Base-by-base conservation (phyloP, 2,797 vertebrate species). In the Potorous gilbertii region DNA sequence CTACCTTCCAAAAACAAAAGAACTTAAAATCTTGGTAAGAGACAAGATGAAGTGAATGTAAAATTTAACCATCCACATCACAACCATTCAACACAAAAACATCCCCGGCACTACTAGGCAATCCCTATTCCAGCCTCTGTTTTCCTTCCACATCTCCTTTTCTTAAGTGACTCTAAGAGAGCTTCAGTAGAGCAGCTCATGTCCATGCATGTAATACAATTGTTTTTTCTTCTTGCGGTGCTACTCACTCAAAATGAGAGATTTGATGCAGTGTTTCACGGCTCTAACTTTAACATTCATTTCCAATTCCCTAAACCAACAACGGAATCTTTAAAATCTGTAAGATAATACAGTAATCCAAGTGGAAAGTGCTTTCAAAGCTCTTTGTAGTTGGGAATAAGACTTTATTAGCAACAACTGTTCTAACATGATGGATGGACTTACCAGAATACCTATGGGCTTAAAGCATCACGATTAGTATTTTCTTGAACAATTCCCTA, bases 341-440 rank as follows among this genome's bases (percentile, higher is more conserved):
- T 94, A 97, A 97, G 97, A 98, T 95, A 98, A 98, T 98, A 97
- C 66, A 97, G 96, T 94, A 97, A 98, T 91, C 92, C 97, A 98
- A 98, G 98, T 97, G 97, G 98, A 98, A 99, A 98, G 98, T 90
- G 93, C 95, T 96, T 98, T 98, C 98, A 99, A 98, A 98, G 98
- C 97, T 97, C 96, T 98, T 97, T 94, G 55, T 98, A 97, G 98
- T 96, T 98, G 97, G 96, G 97, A 97, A 97, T 98, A 98, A 98
- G 97, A 94, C 93, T 98, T 98, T 98, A 97, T 97, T 97, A 98
- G 98, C 95, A 98, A 98, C 98, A 98, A 97, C 92, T 97, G 91
- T 98, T 98, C 96, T 97, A 96, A 98, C 97, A 98, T 16, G 14
- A 97, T 98, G 95, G 90, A 98, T 97, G 97, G 97, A 98, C 97